A percentile compares a stretch with the other conserved stretches of the same genome.
These are phyloP conservation scores for Hoplodrina blanda DNA, from an alignment of 2,888 invertebrate genomes.

Conservation along the genomic window DNA sequence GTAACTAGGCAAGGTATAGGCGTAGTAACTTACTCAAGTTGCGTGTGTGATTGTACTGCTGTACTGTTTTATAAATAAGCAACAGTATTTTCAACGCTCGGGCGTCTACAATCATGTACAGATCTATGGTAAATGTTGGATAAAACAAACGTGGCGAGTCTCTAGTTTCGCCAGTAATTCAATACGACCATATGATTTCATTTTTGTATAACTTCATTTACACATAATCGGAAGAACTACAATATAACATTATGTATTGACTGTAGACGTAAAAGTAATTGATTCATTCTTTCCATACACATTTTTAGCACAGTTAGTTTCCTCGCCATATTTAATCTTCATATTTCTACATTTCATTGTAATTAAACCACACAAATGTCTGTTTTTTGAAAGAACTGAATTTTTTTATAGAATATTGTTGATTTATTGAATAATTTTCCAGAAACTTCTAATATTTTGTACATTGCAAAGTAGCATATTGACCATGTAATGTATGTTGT, in stretches of 20 bases:
- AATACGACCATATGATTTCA: too few species aligned
- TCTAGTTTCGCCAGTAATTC: too few species aligned
- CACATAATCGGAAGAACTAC: not conserved
- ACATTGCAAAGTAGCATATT: constrained; percentile 13
- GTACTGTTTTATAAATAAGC: too few species aligned
- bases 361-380: not conserved
- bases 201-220: constrained; percentile 12
- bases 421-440: constrained; percentile 26
- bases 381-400: constrained; percentile 55
- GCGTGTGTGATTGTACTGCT: too few species aligned
- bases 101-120: too few species aligned
- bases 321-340: constrained; percentile 17
- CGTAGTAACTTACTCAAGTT: too few species aligned
- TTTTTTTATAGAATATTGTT: constrained; percentile 32
- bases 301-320: not conserved
- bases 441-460: constrained; percentile 9
- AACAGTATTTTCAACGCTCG: too few species aligned
- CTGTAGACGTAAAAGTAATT: not conserved
- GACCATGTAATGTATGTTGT: constrained; percentile 1
- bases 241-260: constrained; percentile 7
- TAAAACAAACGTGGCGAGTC: too few species aligned
- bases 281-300: constrained; percentile 1
- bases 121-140: too few species aligned
- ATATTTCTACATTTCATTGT: constrained; percentile 21
- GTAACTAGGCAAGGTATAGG: too few species aligned